Evolutionary conservation across 2,888 invertebrate genomes (phyloP), one percentile per base, ranked within the genome.

Genomic region (Aleiodes leptofemur): DNA sequence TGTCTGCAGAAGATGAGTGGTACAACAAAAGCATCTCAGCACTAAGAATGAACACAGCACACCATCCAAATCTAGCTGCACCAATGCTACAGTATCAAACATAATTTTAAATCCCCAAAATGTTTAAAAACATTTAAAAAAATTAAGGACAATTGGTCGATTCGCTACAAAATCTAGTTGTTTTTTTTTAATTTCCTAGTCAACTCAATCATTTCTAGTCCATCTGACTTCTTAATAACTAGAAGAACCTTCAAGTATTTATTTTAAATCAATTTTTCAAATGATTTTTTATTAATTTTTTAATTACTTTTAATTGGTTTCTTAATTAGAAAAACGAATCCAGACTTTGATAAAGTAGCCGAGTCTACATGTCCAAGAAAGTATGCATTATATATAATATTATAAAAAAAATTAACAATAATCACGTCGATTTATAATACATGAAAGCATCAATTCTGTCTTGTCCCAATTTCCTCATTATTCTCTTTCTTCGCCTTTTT

Each of bases 21-120:
- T 98, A 98, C 93, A 98, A 98, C 92, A 98, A 98, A 91, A 97
- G 97, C 86, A 92, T 98, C 86, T 98, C 98, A 77, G 98, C 98
- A 73, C 93, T 98, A 84, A 94, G 98, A 90, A 98, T 98, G 98
- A 98, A 98, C 92, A 95, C 96, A 87, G 96, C 97, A 72, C 97
- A 97, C 90, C 96, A 97, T 91, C 97, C 97, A 83, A 97, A 98
- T 91, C 93, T 98, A 86, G 95, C 97, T 76, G 96, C 98, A 84
- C 97, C 98, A 76, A 98, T 98, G 96, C 92, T 98, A 82, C 98
- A 98, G 90, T 98, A 98, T 91, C 98, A 98, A 91, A 96, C 96
- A 95, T 97, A 96, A 96, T 96, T 88, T 85, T 87, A 86, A 84
- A 55, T 69, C 29, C 34, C 59, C 59, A 69, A 55, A 38, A 23